Evolutionary conservation across 2,113 vertebrate species (phyloP).

Genomic region (Promerops cafer): DNA sequence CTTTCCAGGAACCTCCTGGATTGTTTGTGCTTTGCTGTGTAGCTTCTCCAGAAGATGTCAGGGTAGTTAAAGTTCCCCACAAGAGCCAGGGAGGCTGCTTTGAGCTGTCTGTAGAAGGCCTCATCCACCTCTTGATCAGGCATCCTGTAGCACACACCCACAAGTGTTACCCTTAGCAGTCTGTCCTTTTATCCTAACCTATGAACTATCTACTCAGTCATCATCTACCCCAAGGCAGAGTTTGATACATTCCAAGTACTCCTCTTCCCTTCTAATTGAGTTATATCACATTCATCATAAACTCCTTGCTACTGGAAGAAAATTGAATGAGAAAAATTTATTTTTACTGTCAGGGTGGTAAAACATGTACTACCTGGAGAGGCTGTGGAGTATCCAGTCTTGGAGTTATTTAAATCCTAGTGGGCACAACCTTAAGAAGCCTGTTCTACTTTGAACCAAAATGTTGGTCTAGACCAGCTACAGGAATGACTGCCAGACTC

Average conservation of each 20-base stretch:
- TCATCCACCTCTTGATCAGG: background rate
- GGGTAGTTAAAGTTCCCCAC: background rate
- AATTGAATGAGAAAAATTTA: background rate
- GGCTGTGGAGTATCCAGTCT: background rate
- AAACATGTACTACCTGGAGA: background rate
- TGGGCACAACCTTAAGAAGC: background rate
- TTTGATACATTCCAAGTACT: background rate
- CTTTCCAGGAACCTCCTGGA: background rate
- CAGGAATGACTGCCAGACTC: background rate
- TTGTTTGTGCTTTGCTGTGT: background rate
- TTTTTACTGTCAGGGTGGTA: background rate
- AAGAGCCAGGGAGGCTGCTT: background rate
- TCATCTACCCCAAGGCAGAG: background rate
- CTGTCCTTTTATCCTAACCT: background rate
- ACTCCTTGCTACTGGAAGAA: background rate
- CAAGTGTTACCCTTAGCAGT: background rate
- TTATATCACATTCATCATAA: background rate
- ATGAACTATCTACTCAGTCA: background rate
- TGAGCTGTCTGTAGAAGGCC: background rate
- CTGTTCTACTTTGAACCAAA: background rate
- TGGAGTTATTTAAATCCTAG: background rate
- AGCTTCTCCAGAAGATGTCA: background rate
- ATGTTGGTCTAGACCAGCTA: background rate
- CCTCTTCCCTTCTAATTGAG: background rate
- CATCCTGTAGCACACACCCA: background rate